phyloP scores from a whole-genome alignment of 2,888 invertebrate species.

The Unio delphinus region DNA sequence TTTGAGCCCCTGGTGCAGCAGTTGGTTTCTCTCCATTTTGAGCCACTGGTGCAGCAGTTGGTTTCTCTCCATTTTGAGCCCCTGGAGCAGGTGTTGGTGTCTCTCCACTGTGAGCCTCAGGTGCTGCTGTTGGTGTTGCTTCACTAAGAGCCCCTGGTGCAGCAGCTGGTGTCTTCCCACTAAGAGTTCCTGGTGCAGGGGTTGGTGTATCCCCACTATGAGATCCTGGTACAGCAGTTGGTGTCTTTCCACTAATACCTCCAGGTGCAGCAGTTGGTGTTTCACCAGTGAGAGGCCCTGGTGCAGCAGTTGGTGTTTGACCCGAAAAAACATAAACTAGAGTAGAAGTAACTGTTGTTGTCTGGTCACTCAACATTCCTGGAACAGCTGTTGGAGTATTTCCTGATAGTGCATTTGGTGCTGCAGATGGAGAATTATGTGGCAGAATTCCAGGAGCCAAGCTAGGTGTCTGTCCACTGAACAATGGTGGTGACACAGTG shows the following conservation, averaged over 20 bases:
- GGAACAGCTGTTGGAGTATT: conserved; percentile 11
- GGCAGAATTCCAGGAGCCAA: neutral
- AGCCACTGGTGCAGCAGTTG: conserved; percentile 10
- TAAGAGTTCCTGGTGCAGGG: conserved; percentile 16
- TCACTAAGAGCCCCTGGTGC: conserved; percentile 6
- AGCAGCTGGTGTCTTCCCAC: conserved; percentile 3
- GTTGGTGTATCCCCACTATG: conserved; percentile 17
- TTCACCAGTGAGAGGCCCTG: neutral
- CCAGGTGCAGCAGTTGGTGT: conserved; percentile 3
- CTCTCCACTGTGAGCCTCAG: conserved; percentile 7
- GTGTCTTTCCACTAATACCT: conserved; percentile 26
- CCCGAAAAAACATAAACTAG: conserved; percentile 8
- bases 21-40: conserved; percentile 13
- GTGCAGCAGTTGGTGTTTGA: conserved; percentile 13
- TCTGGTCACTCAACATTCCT: conserved; percentile 5
- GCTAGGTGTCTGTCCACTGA: neutral
- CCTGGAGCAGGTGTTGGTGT: conserved; percentile 13
- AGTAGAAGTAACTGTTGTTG: conserved; percentile 14
- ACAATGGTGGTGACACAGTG: conserved; percentile 10
- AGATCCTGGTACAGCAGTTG: conserved; percentile 11
- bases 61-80: conserved; percentile 2
- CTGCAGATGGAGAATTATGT: neutral
- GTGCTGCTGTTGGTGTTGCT: conserved; percentile 20
- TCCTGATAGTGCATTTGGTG: conserved; percentile 1
- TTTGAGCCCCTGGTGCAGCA: conserved; percentile 9